Evolutionary conservation across 2,888 invertebrate species (phyloP).

Genomic region (Ariolimax columbianus): DNA sequence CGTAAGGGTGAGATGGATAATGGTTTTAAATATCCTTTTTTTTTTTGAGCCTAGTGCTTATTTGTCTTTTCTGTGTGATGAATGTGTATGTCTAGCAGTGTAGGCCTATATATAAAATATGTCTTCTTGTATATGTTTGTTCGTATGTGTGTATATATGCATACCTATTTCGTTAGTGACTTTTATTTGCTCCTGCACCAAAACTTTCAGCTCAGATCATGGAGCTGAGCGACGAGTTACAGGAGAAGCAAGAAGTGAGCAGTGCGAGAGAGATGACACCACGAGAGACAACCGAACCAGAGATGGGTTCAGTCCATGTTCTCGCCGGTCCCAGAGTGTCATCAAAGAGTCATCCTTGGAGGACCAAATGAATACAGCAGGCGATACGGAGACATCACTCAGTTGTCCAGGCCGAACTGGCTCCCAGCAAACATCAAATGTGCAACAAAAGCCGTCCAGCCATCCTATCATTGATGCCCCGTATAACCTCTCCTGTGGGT

Average conservation of each 20-base stretch:
- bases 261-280: background rate
- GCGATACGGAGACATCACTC: background rate
- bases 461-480: slow-evolving; percentile 37
- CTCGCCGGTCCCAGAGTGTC: slow-evolving; percentile 28
- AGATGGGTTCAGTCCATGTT: background rate
- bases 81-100: too few relatives aligned
- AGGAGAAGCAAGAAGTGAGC: background rate
- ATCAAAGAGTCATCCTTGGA: slow-evolving; percentile 47
- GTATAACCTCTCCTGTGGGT: background rate
- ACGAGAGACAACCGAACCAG: slow-evolving; percentile 9
- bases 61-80: too few relatives aligned
- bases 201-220: slow-evolving; percentile 13
- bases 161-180: too few relatives aligned
- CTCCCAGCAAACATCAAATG: background rate
- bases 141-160: too few relatives aligned
- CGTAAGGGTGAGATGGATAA: too few relatives aligned
- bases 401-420: background rate
- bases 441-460: slow-evolving; percentile 4
- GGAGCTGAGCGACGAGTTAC: slow-evolving; percentile 4
- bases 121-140: too few relatives aligned
- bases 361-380: slow-evolving; percentile 16
- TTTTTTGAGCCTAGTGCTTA: too few relatives aligned
- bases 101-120: too few relatives aligned
- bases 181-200: background rate
- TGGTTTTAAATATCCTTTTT: too few relatives aligned